Percentiles rank a stretch among this genome's conserved stretches.
These are phyloP conservation scores for Andricus quercusramuli DNA, from an alignment of 2,888 invertebrate species.

Conservation along the genomic window DNA sequence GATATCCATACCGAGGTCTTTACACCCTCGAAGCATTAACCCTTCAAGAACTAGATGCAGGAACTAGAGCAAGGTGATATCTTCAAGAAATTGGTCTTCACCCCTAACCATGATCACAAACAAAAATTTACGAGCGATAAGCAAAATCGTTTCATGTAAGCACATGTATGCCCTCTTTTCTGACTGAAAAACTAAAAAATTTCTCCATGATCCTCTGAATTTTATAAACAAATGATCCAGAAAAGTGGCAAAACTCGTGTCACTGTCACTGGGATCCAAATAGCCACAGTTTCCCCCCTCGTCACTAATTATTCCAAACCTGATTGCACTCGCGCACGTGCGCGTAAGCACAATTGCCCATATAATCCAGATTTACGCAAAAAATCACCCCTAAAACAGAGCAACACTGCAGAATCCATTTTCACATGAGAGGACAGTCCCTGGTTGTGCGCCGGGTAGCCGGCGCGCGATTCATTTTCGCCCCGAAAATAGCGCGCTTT, in stretches of 20 bases:
- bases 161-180: background rate
- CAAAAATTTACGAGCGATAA: background rate
- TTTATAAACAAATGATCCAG: background rate
- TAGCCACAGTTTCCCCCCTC: slow-evolving; percentile 15
- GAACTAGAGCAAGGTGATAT: slow-evolving; percentile 13
- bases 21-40: slow-evolving; percentile 29
- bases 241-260: background rate
- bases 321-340: slow-evolving; percentile 31
- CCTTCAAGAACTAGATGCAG: background rate
- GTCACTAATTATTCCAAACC: slow-evolving; percentile 37
- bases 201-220: background rate
- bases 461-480: slow-evolving; percentile 36
- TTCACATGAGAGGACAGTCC: slow-evolving; percentile 7
- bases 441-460: slow-evolving; percentile 21
- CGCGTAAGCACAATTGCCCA: slow-evolving; percentile 30
- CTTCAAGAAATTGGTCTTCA: background rate
- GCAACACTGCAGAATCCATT: slow-evolving; percentile 1
- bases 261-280: slow-evolving; percentile 31
- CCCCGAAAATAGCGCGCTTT: slow-evolving; percentile 34
- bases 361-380: slow-evolving; percentile 11
- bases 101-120: background rate
- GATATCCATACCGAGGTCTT: slow-evolving; percentile 12
- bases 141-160: background rate
- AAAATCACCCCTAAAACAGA: slow-evolving; percentile 13
- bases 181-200: background rate